Evolutionary conservation across 2,797 vertebrate genomes (phyloP).

Genomic region (Pterois miles): DNA sequence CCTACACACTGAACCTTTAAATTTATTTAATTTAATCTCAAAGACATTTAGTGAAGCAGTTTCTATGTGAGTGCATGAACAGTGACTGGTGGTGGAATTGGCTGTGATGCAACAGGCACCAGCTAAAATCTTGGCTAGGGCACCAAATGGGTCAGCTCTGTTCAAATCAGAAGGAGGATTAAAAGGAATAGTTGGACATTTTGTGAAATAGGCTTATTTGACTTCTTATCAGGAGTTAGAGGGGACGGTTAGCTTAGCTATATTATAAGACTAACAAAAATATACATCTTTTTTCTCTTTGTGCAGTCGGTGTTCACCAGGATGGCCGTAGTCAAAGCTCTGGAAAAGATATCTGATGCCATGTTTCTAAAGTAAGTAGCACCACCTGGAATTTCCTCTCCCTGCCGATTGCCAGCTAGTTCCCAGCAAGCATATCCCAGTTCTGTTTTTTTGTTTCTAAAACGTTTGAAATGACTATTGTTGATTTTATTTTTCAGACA

Average conservation of each 20-base stretch:
- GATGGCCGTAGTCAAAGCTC: conserved; percentile 97
- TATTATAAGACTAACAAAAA: not conserved
- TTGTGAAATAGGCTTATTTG: not conserved
- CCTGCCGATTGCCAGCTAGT: not conserved
- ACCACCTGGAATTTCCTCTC: not conserved
- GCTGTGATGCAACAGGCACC: too few species aligned
- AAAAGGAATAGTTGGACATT: not conserved
- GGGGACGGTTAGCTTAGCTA: too few species aligned
- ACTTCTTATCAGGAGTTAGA: too few species aligned
- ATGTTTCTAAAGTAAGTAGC: conserved; percentile 87
- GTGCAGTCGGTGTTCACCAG: conserved; percentile 95
- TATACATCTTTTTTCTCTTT: not conserved
- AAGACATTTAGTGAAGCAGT: too few species aligned
- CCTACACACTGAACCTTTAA: too few species aligned
- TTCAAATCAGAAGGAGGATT: not conserved
- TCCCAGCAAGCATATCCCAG: not conserved
- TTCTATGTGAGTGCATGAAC: too few species aligned
- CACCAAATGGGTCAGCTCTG: too few species aligned
- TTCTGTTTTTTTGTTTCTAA: not conserved
- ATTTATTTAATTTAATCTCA: too few species aligned
- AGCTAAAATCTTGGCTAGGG: too few species aligned
- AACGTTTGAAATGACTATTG: not conserved
- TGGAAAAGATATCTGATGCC: conserved; percentile 92
- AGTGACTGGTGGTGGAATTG: too few species aligned
- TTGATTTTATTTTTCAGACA: conserved; percentile 73